phyloP scores from a whole-genome alignment of 2,888 invertebrate genomes.

The Saturnia japonica region DNA sequence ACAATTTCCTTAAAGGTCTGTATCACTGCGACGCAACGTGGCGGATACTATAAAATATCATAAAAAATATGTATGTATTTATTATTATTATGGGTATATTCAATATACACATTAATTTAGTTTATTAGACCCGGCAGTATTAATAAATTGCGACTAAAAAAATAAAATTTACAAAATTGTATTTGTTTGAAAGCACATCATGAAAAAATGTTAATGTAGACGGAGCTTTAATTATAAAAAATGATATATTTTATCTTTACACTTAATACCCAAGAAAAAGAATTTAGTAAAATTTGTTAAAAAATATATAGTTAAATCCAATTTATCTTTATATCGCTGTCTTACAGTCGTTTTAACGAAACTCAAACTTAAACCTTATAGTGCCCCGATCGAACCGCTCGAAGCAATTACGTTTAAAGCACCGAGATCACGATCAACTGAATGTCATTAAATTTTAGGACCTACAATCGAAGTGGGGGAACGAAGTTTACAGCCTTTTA shows the following conservation, averaged over 20 bases:
- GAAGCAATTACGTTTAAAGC: conserved; percentile 67
- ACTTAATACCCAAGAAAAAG: no score
- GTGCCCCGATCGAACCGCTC: conserved; percentile 58
- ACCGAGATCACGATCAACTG: conserved; percentile 40
- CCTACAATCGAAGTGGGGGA: conserved; percentile 56
- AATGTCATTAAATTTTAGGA: conserved; percentile 75
- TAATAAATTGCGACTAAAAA: no score
- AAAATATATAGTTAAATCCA: no score
- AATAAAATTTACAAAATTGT: no score
- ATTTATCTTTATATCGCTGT: background rate
- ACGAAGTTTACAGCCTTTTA: conserved; percentile 35
- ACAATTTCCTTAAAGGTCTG: conserved; percentile 62
- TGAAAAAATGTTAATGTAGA: no score
- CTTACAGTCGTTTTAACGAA: conserved; percentile 28
- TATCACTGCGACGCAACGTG: conserved; percentile 30
- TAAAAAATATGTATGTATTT: background rate
- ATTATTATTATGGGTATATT: background rate
- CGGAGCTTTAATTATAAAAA: no score
- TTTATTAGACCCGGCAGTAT: no score
- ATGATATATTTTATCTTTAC: no score
- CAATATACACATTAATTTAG: no score
- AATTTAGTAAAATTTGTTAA: no score
- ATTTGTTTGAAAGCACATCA: no score
- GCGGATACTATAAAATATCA: background rate
- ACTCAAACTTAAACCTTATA: conserved; percentile 50